These are phyloP conservation scores for Drosophila parabipectinata DNA, from an alignment of 1,140 invertebrate species.

Conservation along the genomic window DNA sequence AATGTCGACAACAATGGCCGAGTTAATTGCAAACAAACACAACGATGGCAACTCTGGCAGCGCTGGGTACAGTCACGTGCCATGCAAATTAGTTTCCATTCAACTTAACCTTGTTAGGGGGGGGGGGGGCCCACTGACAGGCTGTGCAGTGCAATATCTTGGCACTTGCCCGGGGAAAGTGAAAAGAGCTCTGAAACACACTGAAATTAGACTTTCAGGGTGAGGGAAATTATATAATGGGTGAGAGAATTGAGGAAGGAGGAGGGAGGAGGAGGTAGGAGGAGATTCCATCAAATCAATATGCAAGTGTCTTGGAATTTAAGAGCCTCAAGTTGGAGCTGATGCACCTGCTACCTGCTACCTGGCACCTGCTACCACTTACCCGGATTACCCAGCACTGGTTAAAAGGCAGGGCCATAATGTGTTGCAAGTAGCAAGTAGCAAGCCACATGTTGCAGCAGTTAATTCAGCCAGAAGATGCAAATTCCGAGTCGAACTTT, in stretches of 20 bases:
- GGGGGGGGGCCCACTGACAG: constrained; percentile 24
- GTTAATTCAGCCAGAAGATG: too few species aligned
- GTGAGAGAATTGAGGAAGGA: background rate
- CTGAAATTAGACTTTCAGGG: background rate
- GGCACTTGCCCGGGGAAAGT: background rate
- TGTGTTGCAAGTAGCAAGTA: constrained; percentile 2
- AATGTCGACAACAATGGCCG: constrained; percentile 75
- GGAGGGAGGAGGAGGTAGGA: background rate
- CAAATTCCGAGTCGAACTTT: too few species aligned
- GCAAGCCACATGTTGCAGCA: too few species aligned
- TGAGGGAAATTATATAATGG: background rate
- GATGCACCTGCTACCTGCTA: constrained; percentile 38
- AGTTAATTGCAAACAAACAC: constrained; percentile 80
- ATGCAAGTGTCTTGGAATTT: constrained; percentile 22
- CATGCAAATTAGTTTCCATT: constrained; percentile 75
- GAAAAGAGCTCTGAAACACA: background rate
- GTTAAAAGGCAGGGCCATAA: constrained; percentile 16
- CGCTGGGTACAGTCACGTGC: constrained; percentile 69
- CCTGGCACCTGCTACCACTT: constrained; percentile 64
- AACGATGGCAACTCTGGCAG: constrained; percentile 42
- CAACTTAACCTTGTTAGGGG: constrained; percentile 73
- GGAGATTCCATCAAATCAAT: constrained; percentile 11
- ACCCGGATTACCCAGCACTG: constrained; percentile 56
- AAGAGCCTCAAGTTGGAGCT: constrained; percentile 1
- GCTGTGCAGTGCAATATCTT: background rate